Evolutionary conservation across 2,888 invertebrate genomes (phyloP).

Genomic region (Sisyra nigra): DNA sequence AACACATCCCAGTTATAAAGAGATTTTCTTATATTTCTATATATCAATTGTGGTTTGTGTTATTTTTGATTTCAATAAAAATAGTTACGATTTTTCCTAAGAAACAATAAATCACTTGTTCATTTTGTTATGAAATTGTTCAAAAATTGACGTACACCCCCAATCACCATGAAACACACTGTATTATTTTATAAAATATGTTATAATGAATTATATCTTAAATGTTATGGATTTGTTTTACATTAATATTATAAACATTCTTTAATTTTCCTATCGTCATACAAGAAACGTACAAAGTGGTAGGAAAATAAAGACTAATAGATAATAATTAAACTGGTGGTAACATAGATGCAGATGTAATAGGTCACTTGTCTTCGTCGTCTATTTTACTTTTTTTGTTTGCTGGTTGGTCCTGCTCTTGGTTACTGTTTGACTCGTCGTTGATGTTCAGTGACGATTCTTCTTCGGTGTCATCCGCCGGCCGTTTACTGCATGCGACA

Average conservation of each 20-base stretch:
- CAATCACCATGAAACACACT: too few species aligned
- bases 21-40: too few species aligned
- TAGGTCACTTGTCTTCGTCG: conserved; percentile 33
- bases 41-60: too few species aligned
- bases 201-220: too few species aligned
- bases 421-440: conserved; percentile 20
- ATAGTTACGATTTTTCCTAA: too few species aligned
- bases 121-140: too few species aligned
- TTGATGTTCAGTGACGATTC: conserved; percentile 10
- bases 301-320: background rate
- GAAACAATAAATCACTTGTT: too few species aligned
- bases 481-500: conserved; percentile 22
- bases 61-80: too few species aligned
- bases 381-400: conserved; percentile 32
- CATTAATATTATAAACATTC: background rate
- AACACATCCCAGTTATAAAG: too few species aligned
- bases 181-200: too few species aligned
- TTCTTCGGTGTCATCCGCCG: conserved; percentile 11
- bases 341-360: conserved; percentile 10
- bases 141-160: too few species aligned
- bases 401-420: conserved; percentile 29
- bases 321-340: conserved; percentile 2
- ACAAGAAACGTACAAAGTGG: background rate
- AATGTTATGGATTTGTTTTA: background rate
- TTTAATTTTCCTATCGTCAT: background rate